Conservation (phyloP, 2,797 vertebrate genomes). For the Paramormyrops hopkinsi region DNA sequence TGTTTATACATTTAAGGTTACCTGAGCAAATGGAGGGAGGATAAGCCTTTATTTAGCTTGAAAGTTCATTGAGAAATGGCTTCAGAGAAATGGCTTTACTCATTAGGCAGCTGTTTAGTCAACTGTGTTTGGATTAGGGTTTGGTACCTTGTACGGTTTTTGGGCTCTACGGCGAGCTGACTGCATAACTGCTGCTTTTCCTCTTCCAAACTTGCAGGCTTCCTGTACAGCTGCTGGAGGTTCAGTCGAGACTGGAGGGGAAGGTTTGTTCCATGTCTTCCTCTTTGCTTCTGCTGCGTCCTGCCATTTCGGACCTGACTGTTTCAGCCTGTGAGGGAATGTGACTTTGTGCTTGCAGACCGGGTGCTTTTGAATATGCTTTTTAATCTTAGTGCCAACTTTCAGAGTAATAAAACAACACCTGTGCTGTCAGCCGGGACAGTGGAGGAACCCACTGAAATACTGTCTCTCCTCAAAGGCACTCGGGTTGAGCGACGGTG, state of each 20-base stretch:
- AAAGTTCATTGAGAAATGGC: neutral
- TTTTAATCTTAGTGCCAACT: neutral
- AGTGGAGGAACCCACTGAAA: neutral
- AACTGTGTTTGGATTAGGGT: neutral
- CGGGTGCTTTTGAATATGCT: neutral
- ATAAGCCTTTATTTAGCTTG: neutral
- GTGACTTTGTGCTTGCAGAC: neutral
- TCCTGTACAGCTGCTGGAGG: conserved; percentile 26
- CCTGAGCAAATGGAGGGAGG: neutral
- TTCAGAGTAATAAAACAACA: neutral
- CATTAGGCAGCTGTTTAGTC: neutral
- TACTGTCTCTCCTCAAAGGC: conserved; percentile 10
- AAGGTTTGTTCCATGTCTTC: conserved; percentile 17
- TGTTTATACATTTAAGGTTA: neutral
- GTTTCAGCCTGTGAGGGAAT: neutral
- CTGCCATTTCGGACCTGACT: neutral
- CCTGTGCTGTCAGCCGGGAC: neutral
- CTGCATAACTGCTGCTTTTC: neutral
- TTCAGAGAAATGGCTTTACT: neutral
- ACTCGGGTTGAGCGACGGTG: conserved; percentile 9
- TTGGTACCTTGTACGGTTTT: neutral
- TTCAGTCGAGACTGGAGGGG: conserved; percentile 17
- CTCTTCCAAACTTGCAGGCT: conserved; percentile 12
- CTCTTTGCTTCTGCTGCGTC: neutral
- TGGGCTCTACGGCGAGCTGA: neutral